phyloP scores from a whole-genome alignment of 2,797 vertebrate species.

The Picus viridis region DNA sequence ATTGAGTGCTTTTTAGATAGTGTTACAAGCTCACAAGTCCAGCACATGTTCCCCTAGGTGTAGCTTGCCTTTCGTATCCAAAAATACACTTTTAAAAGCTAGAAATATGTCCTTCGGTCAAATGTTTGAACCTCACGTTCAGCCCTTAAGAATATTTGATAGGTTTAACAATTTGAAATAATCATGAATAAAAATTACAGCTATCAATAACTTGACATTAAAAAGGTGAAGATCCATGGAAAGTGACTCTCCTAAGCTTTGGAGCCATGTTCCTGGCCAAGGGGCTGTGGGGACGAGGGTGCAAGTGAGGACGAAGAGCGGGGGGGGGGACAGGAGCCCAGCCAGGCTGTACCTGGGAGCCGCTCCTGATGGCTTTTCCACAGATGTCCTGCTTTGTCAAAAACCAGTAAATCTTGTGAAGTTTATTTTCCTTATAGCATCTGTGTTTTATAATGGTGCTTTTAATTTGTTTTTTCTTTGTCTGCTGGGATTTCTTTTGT shows the following conservation, averaged over 20 bases:
- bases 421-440: constrained; percentile 98
- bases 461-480: constrained; percentile 97
- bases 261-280: background rate
- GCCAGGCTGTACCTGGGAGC: constrained; percentile 76
- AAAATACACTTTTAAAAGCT: background rate
- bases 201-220: background rate
- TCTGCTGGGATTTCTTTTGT: constrained; percentile 92
- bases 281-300: background rate
- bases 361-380: constrained; percentile 92
- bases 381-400: constrained; percentile 86
- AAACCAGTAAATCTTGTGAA: constrained; percentile 91
- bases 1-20: background rate
- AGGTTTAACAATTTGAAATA: background rate
- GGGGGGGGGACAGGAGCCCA: constrained; percentile 23
- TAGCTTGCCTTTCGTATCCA: background rate
- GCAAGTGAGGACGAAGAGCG: background rate
- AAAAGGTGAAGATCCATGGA: constrained; percentile 66
- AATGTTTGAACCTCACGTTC: background rate
- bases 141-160: background rate
- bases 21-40: background rate
- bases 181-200: background rate
- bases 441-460: constrained; percentile 96
- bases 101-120: background rate
- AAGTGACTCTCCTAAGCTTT: constrained; percentile 68
- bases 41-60: background rate